Conservation (phyloP, 2,797 vertebrate species). For the Rallus crepitans region DNA sequence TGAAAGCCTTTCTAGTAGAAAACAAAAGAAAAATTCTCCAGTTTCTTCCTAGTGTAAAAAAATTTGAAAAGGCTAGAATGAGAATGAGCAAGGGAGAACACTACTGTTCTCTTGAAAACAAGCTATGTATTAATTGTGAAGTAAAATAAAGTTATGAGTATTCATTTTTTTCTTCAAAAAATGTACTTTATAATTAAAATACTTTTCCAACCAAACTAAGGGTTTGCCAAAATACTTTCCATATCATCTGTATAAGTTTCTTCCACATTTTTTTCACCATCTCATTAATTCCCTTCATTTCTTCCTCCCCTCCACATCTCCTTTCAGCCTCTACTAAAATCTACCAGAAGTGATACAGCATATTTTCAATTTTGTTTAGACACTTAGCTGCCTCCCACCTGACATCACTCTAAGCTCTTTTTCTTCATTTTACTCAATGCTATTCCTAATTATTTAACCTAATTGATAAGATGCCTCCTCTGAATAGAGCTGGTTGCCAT, state of each 20-base stretch:
- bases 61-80: not conserved
- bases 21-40: not conserved
- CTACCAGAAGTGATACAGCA: not conserved
- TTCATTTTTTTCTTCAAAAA: not conserved
- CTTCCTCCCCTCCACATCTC: not conserved
- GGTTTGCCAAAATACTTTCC: not conserved
- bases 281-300: not conserved
- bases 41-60: not conserved
- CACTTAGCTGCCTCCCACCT: not conserved
- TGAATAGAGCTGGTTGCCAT: slow-evolving; percentile 19
- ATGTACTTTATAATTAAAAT: not conserved
- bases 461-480: slow-evolving; percentile 31
- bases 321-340: not conserved
- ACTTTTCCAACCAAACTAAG: not conserved
- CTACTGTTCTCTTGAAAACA: not conserved
- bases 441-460: slow-evolving; percentile 42
- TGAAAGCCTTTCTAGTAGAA: not conserved
- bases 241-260: not conserved
- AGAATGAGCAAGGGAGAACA: not conserved
- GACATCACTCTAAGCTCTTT: not conserved
- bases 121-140: not conserved
- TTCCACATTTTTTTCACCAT: not conserved
- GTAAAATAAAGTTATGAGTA: not conserved
- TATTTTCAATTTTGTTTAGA: slow-evolving; percentile 2
- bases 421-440: slow-evolving; percentile 14